Evolutionary conservation across 2,888 invertebrate genomes (phyloP), one percentile per base, ranked within the genome.

Genomic region (Chorisops tibialis): DNA sequence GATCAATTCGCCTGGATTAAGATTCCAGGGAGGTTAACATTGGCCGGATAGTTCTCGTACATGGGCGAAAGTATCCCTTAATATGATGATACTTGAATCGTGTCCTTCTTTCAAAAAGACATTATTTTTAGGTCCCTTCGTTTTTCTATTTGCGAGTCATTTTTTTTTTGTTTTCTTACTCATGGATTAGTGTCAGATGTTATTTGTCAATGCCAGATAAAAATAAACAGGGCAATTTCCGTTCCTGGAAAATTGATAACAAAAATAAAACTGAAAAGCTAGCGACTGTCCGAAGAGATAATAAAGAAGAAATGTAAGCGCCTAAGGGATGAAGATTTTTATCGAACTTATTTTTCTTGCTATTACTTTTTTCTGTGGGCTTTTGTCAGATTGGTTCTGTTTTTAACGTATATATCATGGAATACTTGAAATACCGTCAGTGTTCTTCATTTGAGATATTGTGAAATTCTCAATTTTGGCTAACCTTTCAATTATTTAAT

Each of bases 151-250:
- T 45, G 37, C 30, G n/a, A n/a, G n/a, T n/a, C n/a, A n/a, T n/a
- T n/a, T n/a, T n/a, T n/a, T n/a, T n/a, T n/a, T n/a, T n/a, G 30
- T 30, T 30, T 30, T 30, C 30, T 45, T 18, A 37, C 38, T 47
- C 45, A 38, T 52, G 49, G 56, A 56, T 56, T 49, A 62, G 49
- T 62, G 62, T 62, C 62, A 62, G 43, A 56, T 56, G 62, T 56
- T 56, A 62, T 62, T 62, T 62, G 62, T 62, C 62, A 62, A 52
- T 54, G 39, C 54, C 49, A 56, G 54, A 56, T 56, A 56, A 62
- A 62, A 62, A 62, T 24, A 48, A 48, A 24, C 62, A 56, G 56
- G 62, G 47, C 62, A 62, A 62, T 62, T 56, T 62, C 62, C 56
- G 48, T 35, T 24, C 30, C 56, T 49, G 49, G 62, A 48, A 56